Evolutionary conservation across 2,888 invertebrate species (phyloP), one percentile per base, ranked within the genome.

Genomic region (Pherbina coryleti): DNA sequence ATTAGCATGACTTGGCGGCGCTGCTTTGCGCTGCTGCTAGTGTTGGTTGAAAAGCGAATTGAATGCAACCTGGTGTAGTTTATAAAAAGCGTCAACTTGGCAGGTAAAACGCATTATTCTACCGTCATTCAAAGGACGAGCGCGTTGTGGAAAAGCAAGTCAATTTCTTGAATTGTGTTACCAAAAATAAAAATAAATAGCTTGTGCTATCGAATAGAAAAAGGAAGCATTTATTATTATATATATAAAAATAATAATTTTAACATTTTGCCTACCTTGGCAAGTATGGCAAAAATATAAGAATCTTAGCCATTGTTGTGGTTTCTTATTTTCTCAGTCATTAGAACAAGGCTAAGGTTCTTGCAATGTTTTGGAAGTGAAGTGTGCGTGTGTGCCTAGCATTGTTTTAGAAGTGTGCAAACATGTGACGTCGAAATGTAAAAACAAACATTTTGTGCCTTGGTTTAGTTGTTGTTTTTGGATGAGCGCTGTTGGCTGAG

Each of bases 61-160:
- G 73, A 62, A 17, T 55, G 73, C 37, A 34, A 8, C 44, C 64
- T 19, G 9, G 78, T 70, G 77, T 57, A 79, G 79, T 83, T 83
- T 87, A 88, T 87, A 87, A 88, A 88, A 64, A 86, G 84, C 82
- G 82, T 79, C 83, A 79, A 78, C 83, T 80, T 81, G 79, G 79
- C 82, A 80, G 79, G 81, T 79, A 80, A 83, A 82, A 80, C 78
- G 82, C 83, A 86, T 87, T 82, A 87, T 85, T 85, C 82, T 84
- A 82, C 88, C 87, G 87, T 87, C 83, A 85, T 76, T 79, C 81
- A 75, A 53, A 31, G 28, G 51, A 49, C 44, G 25, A 69, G 28
- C 51, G 9, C 34, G n/a, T n/a, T 28, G 64, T 31, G 64, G 17
- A 17, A 11, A 31, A 28, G 31, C 64, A 3, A 3, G 34, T 5